Evolutionary conservation across 1,140 invertebrate species (phyloP).

Genomic region (Drosophila arizonae): DNA sequence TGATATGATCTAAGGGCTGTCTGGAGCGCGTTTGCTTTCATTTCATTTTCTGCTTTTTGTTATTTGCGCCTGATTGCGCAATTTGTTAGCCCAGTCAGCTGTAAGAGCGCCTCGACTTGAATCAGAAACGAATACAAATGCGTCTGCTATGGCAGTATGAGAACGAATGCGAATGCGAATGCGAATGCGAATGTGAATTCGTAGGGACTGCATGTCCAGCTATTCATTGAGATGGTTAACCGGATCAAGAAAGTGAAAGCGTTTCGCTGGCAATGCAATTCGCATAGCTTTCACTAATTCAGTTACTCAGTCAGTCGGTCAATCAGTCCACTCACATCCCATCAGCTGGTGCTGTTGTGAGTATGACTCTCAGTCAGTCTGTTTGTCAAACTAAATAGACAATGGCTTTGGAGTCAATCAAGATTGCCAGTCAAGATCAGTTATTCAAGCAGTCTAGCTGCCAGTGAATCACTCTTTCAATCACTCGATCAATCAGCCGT

Average conservation of each 20-base stretch:
- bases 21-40: constrained; percentile 37
- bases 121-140: constrained; percentile 10
- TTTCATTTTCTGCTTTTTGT: constrained; percentile 64
- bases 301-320: constrained; percentile 12
- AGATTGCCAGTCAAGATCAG: too few relatives aligned
- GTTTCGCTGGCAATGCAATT: not conserved
- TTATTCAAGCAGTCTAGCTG: too few relatives aligned
- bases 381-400: not conserved
- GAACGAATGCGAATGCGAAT: not conserved
- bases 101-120: constrained; percentile 41
- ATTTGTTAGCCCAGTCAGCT: constrained; percentile 62
- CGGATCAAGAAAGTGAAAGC: constrained; percentile 49
- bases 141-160: constrained; percentile 1
- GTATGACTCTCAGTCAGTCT: not conserved
- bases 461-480: too few relatives aligned
- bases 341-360: too few relatives aligned
- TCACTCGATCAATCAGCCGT: too few relatives aligned
- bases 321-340: not conserved
- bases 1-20: constrained; percentile 74
- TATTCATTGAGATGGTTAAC: constrained; percentile 5
- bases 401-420: too few relatives aligned
- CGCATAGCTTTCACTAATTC: not conserved
- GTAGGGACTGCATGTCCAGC: not conserved
- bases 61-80: constrained; percentile 76
- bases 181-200: not conserved